Evolutionary conservation across 1,140 invertebrate genomes (phyloP).

Genomic region (Scaptomyza hsui): DNA sequence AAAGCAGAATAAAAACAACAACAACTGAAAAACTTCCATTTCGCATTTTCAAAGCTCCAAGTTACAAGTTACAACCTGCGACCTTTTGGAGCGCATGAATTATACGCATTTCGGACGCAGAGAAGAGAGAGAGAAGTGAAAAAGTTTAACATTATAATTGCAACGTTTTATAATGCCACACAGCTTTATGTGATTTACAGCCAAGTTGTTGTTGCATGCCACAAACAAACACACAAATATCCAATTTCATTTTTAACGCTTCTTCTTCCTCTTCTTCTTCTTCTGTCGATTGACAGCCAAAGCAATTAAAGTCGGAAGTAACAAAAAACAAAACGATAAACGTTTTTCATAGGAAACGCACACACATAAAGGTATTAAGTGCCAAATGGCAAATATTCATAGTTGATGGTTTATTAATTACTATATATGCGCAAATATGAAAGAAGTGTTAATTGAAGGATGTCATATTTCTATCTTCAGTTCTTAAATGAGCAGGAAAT

Average conservation of each 20-base stretch:
- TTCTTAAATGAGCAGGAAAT: no score
- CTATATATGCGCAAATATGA: no score
- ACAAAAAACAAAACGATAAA: neutral
- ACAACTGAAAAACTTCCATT: neutral
- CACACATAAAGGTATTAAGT: neutral
- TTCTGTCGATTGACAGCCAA: conserved; percentile 17
- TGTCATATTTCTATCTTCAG: no score
- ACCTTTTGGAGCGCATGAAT: conserved; percentile 28
- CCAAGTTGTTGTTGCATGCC: neutral
- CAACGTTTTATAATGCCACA: conserved; percentile 52
- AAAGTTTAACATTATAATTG: conserved; percentile 57
- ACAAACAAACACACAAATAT: conserved; percentile 6
- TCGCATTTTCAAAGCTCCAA: no score
- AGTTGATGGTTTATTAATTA: no score
- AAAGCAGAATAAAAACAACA: neutral
- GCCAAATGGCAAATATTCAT: no score
- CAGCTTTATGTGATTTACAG: conserved; percentile 34
- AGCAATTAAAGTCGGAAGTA: conserved; percentile 15
- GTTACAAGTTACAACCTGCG: neutral
- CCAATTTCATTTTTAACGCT: neutral
- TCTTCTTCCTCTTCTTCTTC: neutral
- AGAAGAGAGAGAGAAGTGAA: neutral
- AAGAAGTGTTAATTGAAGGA: no score
- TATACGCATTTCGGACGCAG: conserved; percentile 39
- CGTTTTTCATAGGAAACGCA: neutral